Evolutionary conservation across 2,888 invertebrate genomes (phyloP), one percentile per base, ranked within the genome.

Genomic region (Candidula unifasciata): DNA sequence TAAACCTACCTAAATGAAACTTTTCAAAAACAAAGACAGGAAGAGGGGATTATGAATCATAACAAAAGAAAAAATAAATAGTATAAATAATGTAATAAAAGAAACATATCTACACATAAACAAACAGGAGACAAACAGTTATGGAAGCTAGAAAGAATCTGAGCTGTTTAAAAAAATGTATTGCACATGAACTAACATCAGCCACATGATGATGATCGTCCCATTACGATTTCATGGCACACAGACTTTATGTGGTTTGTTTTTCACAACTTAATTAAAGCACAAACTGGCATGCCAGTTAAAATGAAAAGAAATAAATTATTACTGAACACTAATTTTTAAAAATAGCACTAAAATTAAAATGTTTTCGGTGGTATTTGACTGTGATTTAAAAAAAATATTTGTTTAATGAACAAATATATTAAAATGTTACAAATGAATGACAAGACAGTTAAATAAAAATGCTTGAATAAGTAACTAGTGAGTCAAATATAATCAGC

Each of bases 131-230:
- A 44, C 24, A 21, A n/a, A 13, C n/a, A n/a, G 21, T 5, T 21
- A 13, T 54, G 74, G 33, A 57, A 57, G 44, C 54, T 33, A 30
- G 18, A 74, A 74, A 74, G 0, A 68, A 68, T 30, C 52, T 30
- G 3, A 30, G 54, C 37, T 37, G 44, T 44, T 24, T 73, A 37
- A 44, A 10, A 44, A 44, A 27, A 27, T 71, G 35, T 74, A 74
- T 74, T 74, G 74, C 74, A 74, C 74, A 54, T 27, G 54, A 30
- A 54, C 52, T 74, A 54, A 74, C 73, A 52, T 3, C 30, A 18
- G 54, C 30, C 21, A 27, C 54, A 74, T 18, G 5, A 54, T 74
- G 27, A 52, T 10, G 13, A 44, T 10, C 44, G 44, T 44, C 44
- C 6, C 44, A 44, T 44, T 44, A 13, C 44, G 44, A 44, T 44